A percentile compares a stretch with the other conserved stretches of the same genome.
Conservation (phyloP, 1,140 invertebrate genomes). For the Drosophila lowei region DNA sequence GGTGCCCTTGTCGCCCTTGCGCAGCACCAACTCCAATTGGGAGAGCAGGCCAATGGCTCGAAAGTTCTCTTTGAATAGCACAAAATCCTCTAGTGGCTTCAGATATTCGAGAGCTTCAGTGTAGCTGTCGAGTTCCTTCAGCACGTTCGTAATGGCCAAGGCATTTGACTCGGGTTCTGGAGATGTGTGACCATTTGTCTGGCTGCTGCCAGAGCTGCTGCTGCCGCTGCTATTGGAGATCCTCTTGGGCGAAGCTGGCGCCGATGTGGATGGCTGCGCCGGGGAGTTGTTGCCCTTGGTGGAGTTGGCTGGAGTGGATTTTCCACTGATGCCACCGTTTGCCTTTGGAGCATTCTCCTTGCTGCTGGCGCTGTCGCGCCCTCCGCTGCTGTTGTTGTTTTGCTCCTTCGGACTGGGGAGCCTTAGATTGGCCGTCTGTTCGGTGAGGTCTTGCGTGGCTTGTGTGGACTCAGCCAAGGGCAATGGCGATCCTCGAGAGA, state of each 20-base stretch:
- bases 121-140: conserved; percentile 69
- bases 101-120: conserved; percentile 72
- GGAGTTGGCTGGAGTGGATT: conserved; percentile 58
- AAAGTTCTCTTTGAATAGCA: conserved; percentile 78
- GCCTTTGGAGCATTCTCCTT: conserved; percentile 67
- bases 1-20: conserved; percentile 70
- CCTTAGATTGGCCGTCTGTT: neutral
- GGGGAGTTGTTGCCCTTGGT: conserved; percentile 49
- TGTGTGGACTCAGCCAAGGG: conserved; percentile 32
- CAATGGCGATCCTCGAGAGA: conserved; percentile 32
- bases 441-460: conserved; percentile 3
- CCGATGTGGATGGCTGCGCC: conserved; percentile 15
- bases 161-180: conserved; percentile 42
- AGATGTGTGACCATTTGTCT: conserved; percentile 60
- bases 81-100: conserved; percentile 77
- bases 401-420: conserved; percentile 61
- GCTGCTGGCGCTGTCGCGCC: conserved; percentile 68
- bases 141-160: conserved; percentile 9
- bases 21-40: conserved; percentile 69
- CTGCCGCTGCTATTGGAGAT: conserved; percentile 3
- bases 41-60: conserved; percentile 76
- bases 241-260: conserved; percentile 62
- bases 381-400: conserved; percentile 64
- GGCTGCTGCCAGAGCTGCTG: conserved; percentile 30
- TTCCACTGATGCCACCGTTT: conserved; percentile 53